These are phyloP conservation scores for Arvicanthis niloticus DNA, from an alignment of 2,113 vertebrate species.

Conservation along the genomic window DNA sequence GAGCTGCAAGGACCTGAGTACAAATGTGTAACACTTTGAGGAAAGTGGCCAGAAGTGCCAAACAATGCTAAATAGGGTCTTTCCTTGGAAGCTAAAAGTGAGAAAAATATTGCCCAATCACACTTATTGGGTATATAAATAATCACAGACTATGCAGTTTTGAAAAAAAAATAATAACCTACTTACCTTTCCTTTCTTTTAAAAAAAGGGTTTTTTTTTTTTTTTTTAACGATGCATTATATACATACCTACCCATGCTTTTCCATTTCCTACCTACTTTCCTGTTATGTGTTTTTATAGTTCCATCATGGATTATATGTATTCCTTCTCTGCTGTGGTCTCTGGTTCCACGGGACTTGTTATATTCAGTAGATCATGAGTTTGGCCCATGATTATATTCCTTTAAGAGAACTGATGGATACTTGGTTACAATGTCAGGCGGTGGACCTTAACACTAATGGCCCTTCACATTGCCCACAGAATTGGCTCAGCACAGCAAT, in stretches of 20 bases:
- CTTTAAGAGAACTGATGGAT: constrained; percentile 58
- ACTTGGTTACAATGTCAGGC: constrained; percentile 45
- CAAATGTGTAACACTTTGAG: constrained; percentile 15
- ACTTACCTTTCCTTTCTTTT: constrained; percentile 51
- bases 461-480: constrained; percentile 36
- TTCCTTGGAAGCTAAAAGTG: constrained; percentile 24
- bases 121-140: constrained; percentile 6
- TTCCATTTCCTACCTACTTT: background rate
- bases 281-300: background rate
- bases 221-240: background rate
- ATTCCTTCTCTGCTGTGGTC: constrained; percentile 48
- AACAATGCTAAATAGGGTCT: constrained; percentile 32
- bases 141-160: constrained; percentile 63
- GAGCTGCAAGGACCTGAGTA: background rate
- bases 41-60: constrained; percentile 58
- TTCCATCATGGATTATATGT: background rate
- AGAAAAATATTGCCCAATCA: background rate
- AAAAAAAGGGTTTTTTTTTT: background rate
- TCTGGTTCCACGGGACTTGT: background rate
- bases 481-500: constrained; percentile 59
- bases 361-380: background rate
- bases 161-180: constrained; percentile 24
- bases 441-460: background rate
- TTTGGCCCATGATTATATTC: constrained; percentile 53
- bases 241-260: background rate